These are phyloP conservation scores for Drosophila paranaensis DNA, from an alignment of 2,888 invertebrate genomes.

Conservation along the genomic window DNA sequence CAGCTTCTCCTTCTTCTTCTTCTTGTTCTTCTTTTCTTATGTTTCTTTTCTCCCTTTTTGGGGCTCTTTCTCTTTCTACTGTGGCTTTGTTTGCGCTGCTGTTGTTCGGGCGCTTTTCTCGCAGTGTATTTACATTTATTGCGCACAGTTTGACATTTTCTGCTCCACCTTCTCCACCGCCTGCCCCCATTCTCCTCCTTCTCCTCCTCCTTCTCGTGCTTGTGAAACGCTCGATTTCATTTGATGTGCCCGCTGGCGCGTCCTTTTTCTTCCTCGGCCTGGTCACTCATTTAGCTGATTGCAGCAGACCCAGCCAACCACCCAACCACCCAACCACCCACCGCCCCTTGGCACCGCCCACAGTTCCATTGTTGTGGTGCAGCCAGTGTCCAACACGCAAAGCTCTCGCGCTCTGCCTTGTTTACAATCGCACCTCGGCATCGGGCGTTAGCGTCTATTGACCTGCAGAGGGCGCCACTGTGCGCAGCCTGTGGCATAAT, in stretches of 20 bases:
- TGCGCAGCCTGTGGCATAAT: conserved; percentile 60
- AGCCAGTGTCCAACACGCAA: conserved; percentile 41
- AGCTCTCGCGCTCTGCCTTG: conserved; percentile 44
- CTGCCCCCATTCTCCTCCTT: background rate
- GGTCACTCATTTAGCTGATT: conserved; percentile 73
- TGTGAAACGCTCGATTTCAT: conserved; percentile 70
- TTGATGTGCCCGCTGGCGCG: conserved; percentile 68
- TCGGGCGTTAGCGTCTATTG: conserved; percentile 72
- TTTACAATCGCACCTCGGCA: conserved; percentile 82
- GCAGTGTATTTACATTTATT: conserved; percentile 52
- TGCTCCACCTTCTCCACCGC: background rate
- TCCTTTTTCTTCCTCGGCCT: conserved; percentile 27
- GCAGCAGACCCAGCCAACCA: conserved; percentile 1
- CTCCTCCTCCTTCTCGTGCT: conserved; percentile 11
- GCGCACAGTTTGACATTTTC: conserved; percentile 46
- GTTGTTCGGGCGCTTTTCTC: conserved; percentile 10
- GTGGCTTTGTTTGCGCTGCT: conserved; percentile 40
- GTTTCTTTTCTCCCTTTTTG: conserved; percentile 16
- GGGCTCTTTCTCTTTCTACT: conserved; percentile 7
- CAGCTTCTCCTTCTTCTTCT: conserved; percentile 4
- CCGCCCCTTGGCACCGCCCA: background rate
- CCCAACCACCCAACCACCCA: background rate
- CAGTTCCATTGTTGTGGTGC: conserved; percentile 37
- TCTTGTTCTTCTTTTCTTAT: background rate
- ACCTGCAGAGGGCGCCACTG: conserved; percentile 79